Evolutionary conservation across 2,888 invertebrate species (phyloP).

Genomic region (Oscheius sp.): DNA sequence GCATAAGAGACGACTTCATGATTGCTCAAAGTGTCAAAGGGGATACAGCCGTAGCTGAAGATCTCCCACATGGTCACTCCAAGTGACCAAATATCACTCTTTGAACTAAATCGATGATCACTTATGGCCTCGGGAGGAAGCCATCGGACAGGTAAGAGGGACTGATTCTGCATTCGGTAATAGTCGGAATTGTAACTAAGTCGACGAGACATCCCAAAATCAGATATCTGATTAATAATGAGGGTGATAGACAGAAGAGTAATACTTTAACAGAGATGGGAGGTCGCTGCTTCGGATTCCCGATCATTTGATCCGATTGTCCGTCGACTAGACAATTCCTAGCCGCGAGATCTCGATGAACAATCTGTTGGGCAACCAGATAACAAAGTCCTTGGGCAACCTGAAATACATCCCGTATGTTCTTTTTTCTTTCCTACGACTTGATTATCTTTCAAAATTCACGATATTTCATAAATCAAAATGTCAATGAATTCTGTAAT

Average conservation of each 20-base stretch:
- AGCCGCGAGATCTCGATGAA: constrained; percentile 86
- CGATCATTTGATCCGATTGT: constrained; percentile 48
- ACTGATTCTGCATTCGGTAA: constrained; percentile 57
- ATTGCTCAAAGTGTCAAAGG: constrained; percentile 91
- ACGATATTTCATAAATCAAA: no score
- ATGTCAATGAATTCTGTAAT: no score
- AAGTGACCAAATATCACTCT: constrained; percentile 96
- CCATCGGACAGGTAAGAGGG: constrained; percentile 78
- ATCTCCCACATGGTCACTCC: constrained; percentile 98
- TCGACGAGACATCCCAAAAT: constrained; percentile 68
- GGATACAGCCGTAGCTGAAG: constrained; percentile 93
- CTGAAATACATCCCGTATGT: constrained; percentile 79
- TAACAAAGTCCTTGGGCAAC: constrained; percentile 79
- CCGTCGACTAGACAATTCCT: constrained; percentile 86
- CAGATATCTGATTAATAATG: constrained; percentile 53
- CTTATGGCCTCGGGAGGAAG: constrained; percentile 98
- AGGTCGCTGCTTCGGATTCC: constrained; percentile 52
- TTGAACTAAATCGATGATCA: constrained; percentile 95
- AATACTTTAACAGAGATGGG: constrained; percentile 59
- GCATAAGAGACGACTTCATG: constrained; percentile 85
- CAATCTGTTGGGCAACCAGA: constrained; percentile 84
- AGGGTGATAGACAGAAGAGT: neutral
- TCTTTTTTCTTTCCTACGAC: no score
- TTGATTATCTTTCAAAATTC: no score
- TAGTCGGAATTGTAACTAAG: constrained; percentile 61